These are phyloP conservation scores for Thamnaconus septentrionalis DNA, from an alignment of 2,113 vertebrate genomes.

Conservation along the genomic window DNA sequence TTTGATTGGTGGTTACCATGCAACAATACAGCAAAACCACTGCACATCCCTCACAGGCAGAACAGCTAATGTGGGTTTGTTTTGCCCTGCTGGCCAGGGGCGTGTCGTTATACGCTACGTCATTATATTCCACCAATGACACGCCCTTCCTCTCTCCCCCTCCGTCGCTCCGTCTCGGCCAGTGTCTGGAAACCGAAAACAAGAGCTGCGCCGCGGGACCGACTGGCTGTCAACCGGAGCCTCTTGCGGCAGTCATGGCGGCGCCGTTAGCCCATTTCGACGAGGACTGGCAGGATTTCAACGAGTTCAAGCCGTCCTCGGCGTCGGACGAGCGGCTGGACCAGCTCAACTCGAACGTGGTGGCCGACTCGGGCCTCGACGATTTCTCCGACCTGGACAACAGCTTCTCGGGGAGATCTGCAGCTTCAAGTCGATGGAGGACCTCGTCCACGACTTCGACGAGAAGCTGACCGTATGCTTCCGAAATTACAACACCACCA, in stretches of 20 bases:
- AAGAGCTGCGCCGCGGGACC: neutral
- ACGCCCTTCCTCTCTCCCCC: neutral
- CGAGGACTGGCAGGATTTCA: slow-evolving; percentile 97
- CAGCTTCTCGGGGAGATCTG: slow-evolving; percentile 79
- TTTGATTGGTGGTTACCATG: too few relatives aligned
- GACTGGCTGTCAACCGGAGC: slow-evolving; percentile 11
- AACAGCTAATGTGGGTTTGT: too few relatives aligned
- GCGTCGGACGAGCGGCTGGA: slow-evolving; percentile 68
- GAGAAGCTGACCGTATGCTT: slow-evolving; percentile 90
- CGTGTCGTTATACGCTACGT: neutral
- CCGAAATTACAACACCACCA: slow-evolving; percentile 76
- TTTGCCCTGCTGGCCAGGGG: slow-evolving; percentile 13
- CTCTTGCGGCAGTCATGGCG: slow-evolving; percentile 79
- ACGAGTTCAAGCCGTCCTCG: slow-evolving; percentile 86
- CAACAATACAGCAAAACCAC: too few relatives aligned
- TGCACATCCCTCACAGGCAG: too few relatives aligned
- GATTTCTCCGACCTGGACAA: slow-evolving; percentile 77
- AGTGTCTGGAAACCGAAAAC: slow-evolving; percentile 16
- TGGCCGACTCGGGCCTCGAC: slow-evolving; percentile 67
- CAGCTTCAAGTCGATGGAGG: slow-evolving; percentile 81
- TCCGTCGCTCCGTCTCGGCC: neutral
- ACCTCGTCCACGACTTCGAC: slow-evolving; percentile 84
- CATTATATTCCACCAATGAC: neutral
- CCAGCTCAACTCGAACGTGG: slow-evolving; percentile 73
- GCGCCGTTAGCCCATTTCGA: slow-evolving; percentile 87